Evolutionary conservation across 2,113 vertebrate genomes (phyloP), one percentile per base, ranked within the genome.

Genomic region (Istiophorus platypterus): DNA sequence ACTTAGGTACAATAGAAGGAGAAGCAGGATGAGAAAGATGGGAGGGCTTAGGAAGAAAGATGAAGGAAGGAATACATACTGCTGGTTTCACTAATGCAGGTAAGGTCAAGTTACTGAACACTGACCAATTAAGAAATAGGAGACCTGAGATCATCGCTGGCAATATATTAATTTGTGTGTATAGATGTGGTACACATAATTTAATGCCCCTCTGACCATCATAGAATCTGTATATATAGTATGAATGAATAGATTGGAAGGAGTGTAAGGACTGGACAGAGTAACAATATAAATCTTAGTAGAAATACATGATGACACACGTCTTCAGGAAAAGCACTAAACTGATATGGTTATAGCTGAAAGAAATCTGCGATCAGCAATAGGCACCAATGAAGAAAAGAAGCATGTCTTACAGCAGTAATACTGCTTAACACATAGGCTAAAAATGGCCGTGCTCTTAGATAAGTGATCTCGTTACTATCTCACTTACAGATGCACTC

Each of bases 21-120:
- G 42, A 67, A 7, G 51, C 15, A 61, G 69, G 26, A 63, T 10
- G 15, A 63, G 49, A 58, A 18, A n/a, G 10, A 45, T 12, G 31
- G 17, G 31, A 39, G 14, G 45, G 22, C 20, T 66, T 56, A 22
- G 24, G 10, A 42, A 18, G 29, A 18, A 12, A 34, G 71, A 45
- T 6, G 14, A 29, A n/a, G 34, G 10, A 13, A 72, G 8, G 37
- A 76, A 37, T 3, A 57, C 31, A 56, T 27, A 34, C 31, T 15
- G 27, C 8, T 27, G 45, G 31, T 61, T 14, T 71, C 3, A 9
- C 59, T 72, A 22, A 85, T 76, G 66, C 37, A 59, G 54, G 51
- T 57, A 42, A 73, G 51, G 27, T n/a, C 22, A 56, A 66, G 47
- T 42, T 63, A 77, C 58, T 75, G 61, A 69, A 78, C 70, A 59